Evolutionary conservation across 2,888 invertebrate genomes (phyloP), one percentile per base, ranked within the genome.

Genomic region (Ethmia dodecea): DNA sequence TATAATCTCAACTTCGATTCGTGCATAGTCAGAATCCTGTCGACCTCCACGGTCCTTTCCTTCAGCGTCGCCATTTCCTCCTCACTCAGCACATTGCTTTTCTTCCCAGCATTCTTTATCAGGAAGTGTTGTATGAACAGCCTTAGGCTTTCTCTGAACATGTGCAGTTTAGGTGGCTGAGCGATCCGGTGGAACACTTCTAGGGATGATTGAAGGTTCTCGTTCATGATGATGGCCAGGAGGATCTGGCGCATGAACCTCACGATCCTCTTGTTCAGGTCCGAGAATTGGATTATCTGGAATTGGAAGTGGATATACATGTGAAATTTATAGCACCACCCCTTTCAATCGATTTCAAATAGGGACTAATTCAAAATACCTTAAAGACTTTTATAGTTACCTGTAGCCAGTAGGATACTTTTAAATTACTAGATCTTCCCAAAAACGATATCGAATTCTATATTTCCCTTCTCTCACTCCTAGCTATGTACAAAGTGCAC

Each of bases 81-180:
- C 0, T 70, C 76, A 10, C 53, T 68, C 1, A 83, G 34, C 0
- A 78, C 56, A 2, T 48, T 60, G 3, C 48, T 60, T 14, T 84
- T 83, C 10, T 81, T 77, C 3, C 88, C 88, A 3, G 89, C 78
- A 52, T 91, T 90, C 53, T 89, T 91, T 2, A 96, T 62, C 13
- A 97, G 71, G 55, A 97, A 97, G 70, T 96, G 96, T 60, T 92
- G 93, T 61, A 97, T 91, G 62, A 97, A 97, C 5, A 97, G 74
- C 28, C 93, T 84, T 2, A 97, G 74, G 48, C 95, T 94, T 63
- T 96, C 96, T 35, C 94, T 89, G 49, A 97, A 94, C 57, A 92
- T 87, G 59, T 92, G 91, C 6, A 97, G 79, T 64, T 95, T 93
- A 0, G 91, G 87, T 0, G 94, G 89, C 35, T 89, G 88, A 0